phyloP scores from a whole-genome alignment of 2,113 vertebrate species.

The Hemichromis elongatus region DNA sequence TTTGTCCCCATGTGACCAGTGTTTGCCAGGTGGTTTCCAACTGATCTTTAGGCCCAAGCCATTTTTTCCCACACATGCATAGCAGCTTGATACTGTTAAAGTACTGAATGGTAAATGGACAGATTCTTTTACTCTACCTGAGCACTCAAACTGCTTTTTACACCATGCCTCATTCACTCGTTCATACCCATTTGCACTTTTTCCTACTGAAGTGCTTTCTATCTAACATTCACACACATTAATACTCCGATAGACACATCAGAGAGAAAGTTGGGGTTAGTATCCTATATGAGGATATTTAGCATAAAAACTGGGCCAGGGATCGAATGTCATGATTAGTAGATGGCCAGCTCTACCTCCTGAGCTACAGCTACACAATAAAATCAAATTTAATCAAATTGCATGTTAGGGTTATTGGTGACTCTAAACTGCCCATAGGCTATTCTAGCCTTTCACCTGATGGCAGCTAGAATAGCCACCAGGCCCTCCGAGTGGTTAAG shows the following conservation, averaged over 20 bases:
- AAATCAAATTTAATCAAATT: background rate
- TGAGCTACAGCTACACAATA: background rate
- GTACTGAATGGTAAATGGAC: rapidly evolving
- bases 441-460: rapidly evolving
- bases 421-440: background rate
- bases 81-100: background rate
- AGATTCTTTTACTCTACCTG: background rate
- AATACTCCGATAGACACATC: background rate
- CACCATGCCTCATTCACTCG: background rate
- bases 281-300: background rate
- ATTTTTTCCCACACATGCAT: background rate
- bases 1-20: background rate
- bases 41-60: background rate
- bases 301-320: background rate
- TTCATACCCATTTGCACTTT: background rate
- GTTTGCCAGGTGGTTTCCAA: background rate
- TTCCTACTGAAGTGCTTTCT: background rate
- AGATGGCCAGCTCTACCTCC: background rate
- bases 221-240: background rate
- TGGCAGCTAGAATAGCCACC: background rate
- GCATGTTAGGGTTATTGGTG: background rate
- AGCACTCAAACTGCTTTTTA: background rate
- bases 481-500: background rate
- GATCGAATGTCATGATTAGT: background rate
- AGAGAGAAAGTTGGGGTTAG: background rate